A percentile compares a stretch with the other conserved stretches of the same genome.
Conservation (phyloP, 2,113 vertebrate species). For the Scytalopus superciliaris region DNA sequence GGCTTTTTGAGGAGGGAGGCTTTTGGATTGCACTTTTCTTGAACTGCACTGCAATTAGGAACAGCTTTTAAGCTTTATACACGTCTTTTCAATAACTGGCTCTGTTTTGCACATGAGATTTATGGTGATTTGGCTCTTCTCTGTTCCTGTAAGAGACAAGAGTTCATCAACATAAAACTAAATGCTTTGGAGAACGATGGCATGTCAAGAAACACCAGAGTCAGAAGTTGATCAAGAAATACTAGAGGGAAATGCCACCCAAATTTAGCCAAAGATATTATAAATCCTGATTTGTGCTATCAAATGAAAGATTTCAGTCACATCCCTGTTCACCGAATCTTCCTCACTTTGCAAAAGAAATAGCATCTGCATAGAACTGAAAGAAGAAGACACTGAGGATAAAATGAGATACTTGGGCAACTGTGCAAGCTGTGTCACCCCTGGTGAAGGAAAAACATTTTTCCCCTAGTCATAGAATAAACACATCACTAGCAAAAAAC, state of each 20-base stretch:
- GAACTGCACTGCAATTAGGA: neutral
- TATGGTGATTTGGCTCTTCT: neutral
- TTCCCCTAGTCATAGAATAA: neutral
- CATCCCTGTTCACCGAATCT: neutral
- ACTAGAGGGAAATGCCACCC: neutral
- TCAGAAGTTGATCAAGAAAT: neutral
- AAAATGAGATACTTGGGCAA: neutral
- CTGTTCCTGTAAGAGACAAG: neutral
- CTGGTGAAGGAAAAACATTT: neutral
- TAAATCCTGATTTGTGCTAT: neutral
- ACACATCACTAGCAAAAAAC: neutral
- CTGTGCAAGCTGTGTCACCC: neutral
- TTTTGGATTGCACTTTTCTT: neutral
- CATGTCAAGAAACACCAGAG: neutral
- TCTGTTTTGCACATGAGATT: neutral
- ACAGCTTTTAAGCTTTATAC: neutral
- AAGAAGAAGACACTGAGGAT: neutral
- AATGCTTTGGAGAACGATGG: neutral
- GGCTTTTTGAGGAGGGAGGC: neutral
- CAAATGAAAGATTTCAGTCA: neutral
- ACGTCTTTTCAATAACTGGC: neutral
- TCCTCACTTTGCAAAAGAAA: neutral
- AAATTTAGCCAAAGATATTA: neutral
- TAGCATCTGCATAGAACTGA: neutral
- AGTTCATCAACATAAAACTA: neutral